These are phyloP conservation scores for Dasysyrphus tricinctus DNA, from an alignment of 2,888 invertebrate species.

Conservation along the genomic window DNA sequence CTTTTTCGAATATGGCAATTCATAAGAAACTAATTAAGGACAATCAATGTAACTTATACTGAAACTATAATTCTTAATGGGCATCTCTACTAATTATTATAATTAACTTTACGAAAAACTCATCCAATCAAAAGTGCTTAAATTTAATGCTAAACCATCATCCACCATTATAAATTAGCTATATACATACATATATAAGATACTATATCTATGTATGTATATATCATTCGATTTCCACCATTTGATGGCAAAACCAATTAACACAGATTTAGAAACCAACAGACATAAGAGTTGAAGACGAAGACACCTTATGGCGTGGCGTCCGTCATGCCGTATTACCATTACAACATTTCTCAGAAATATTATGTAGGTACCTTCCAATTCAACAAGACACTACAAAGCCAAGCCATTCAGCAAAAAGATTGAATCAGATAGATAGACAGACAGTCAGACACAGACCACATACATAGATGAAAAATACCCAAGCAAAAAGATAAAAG, in stretches of 20 bases:
- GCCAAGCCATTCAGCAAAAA: conserved; percentile 23
- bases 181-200: too few species aligned
- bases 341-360: conserved; percentile 12
- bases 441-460: conserved; percentile 2
- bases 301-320: conserved; percentile 40
- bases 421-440: conserved; percentile 14
- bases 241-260: conserved; percentile 58
- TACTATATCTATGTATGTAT: too few species aligned
- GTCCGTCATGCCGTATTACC: conserved; percentile 12
- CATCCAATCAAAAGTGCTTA: conserved; percentile 21
- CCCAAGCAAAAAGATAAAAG: conserved; percentile 1
- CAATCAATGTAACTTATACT: neutral
- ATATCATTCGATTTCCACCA: conserved; percentile 1
- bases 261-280: conserved; percentile 38
- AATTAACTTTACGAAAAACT: conserved; percentile 29
- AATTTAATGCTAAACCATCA: conserved; percentile 20
- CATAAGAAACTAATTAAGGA: too few species aligned
- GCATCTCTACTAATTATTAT: conserved; percentile 45
- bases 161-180: neutral
- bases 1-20: neutral
- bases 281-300: neutral
- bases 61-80: conserved; percentile 32
- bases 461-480: neutral
- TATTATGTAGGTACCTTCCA: neutral
- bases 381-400: neutral